phyloP scores from a whole-genome alignment of 2,797 vertebrate genomes.

The Vespertilio murinus region DNA sequence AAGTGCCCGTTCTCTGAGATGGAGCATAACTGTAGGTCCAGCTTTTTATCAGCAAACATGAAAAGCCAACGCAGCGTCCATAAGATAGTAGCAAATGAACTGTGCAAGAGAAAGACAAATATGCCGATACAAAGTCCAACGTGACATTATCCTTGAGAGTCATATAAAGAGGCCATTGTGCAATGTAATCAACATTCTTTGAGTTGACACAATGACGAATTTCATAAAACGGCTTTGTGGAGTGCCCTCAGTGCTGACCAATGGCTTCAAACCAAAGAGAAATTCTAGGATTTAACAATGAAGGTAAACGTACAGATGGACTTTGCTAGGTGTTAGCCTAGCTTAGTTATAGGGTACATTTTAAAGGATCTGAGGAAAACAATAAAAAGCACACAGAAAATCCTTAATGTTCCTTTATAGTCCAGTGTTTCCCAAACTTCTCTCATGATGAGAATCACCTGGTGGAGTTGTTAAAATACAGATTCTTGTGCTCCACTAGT shows the following conservation, averaged over 20 bases:
- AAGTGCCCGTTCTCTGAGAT: too few species aligned
- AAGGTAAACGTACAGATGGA: background rate
- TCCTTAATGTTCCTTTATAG: background rate
- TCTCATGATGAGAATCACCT: too few species aligned
- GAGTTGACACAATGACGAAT: background rate
- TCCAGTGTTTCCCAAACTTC: too few species aligned
- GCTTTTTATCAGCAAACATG: background rate
- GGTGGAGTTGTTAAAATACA: too few species aligned
- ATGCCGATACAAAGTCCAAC: background rate
- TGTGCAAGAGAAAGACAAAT: background rate
- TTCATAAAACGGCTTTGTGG: background rate
- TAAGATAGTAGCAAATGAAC: conserved; percentile 6
- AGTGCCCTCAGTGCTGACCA: background rate
- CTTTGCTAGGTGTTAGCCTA: background rate
- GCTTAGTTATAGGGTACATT: background rate
- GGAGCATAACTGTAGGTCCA: background rate
- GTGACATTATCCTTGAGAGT: background rate
- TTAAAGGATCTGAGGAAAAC: conserved; percentile 12
- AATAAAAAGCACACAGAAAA: conserved; percentile 17
- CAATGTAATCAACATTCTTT: background rate
- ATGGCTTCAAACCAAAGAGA: background rate
- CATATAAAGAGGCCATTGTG: background rate
- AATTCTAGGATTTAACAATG: background rate
- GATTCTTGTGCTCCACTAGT: too few species aligned
- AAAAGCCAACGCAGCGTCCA: background rate